Evolutionary conservation across 1,140 invertebrate species (phyloP), one percentile per base, ranked within the genome.

Genomic region (Scaptodrosophila lebanonensis): DNA sequence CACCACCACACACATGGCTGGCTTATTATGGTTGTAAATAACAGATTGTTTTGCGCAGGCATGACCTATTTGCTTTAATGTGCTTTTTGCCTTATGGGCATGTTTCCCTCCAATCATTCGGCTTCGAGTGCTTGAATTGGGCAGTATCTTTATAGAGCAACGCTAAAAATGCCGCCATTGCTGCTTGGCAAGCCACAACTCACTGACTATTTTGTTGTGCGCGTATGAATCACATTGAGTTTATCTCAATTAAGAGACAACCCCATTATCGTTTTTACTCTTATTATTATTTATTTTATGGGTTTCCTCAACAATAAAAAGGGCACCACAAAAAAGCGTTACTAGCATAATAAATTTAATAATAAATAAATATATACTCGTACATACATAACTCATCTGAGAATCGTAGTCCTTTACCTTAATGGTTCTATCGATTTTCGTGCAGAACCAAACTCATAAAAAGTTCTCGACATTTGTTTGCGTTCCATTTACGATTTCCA

Each of bases 401-500:
- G n/a, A n/a, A n/a, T n/a, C 18, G 47, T 52, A 35, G 45, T 50
- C 35, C 38, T 49, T 66, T 70, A 57, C 64, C 64, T 63, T 77
- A 79, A 77, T 64, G 73, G 59, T 29, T 38, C 42, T 53, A 79
- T 79, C 69, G 75, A 79, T 79, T 79, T 79, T 79, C 53, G 27
- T 18, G 3, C 13, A 17, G 7, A 17, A 18, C 9, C 11, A 44
- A 47, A 27, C 32, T 22, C 48, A 38, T 64, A 64, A 64, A 72
- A 79, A 63, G 38, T 63, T 79, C 62, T 79, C 59, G 58, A 47
- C 57, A 35, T 12, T 63, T 72, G 40, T 66, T 79, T 72, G 56
- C 69, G 69, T 82, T 59, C 66, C 75, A 66, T 79, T 79, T 75
- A 79, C 75, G 75, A 82, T 79, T 79, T 79, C 69, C 75, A 79